Conservation (phyloP, 2,113 vertebrate genomes). For the Pogona vitticeps region DNA sequence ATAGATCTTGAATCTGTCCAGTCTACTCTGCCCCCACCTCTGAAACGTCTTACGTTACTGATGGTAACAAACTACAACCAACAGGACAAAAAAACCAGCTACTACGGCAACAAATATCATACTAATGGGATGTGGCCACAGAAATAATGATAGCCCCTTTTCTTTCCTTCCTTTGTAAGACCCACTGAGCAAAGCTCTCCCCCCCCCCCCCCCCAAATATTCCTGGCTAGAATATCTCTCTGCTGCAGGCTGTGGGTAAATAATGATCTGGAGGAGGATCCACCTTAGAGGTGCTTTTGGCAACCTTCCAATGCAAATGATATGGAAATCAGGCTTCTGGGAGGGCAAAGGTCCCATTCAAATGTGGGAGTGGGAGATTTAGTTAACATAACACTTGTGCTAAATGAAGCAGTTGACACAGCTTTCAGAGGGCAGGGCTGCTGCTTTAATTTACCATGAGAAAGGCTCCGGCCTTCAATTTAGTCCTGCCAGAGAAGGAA, state of each 20-base stretch:
- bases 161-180: neutral
- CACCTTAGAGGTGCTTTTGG: constrained; percentile 13
- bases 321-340: constrained; percentile 65
- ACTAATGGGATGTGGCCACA: neutral
- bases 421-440: constrained; percentile 62
- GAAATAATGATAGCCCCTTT: neutral
- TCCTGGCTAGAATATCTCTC: constrained; percentile 13
- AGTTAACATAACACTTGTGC: constrained; percentile 73
- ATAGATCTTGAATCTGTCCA: neutral
- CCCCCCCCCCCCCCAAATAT: accelerated
- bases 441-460: constrained; percentile 62
- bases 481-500: constrained; percentile 6
- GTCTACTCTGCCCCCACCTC: no score
- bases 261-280: constrained; percentile 1
- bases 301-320: constrained; percentile 64
- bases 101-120: neutral
- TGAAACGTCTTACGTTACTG: neutral
- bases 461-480: constrained; percentile 51
- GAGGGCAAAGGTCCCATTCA: constrained; percentile 61
- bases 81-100: neutral
- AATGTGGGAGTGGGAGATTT: constrained; percentile 48
- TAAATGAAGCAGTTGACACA: constrained; percentile 72
- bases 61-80: neutral
- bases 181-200: neutral
- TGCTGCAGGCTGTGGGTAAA: constrained; percentile 20